phyloP scores from a whole-genome alignment of 2,888 invertebrate species.

The Megamerina dolium region DNA sequence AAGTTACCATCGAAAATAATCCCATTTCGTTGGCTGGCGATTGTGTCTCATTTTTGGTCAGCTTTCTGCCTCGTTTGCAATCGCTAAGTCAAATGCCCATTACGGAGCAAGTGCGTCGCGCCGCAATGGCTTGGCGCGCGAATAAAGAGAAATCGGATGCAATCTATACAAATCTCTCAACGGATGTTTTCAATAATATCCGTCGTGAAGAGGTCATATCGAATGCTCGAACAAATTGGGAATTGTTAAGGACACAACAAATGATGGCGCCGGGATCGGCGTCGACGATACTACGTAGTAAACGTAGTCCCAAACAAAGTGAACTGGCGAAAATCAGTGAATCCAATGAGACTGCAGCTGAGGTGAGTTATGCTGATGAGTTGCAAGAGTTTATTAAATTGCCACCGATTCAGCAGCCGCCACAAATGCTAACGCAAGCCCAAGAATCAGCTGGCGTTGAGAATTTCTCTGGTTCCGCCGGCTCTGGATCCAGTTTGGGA shows the following conservation, averaged over 20 bases:
- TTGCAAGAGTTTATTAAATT: slow-evolving; percentile 38
- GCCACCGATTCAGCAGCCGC: slow-evolving; percentile 36
- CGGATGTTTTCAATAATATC: slow-evolving; percentile 53
- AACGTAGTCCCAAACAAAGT: slow-evolving; percentile 15
- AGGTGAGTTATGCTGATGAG: slow-evolving; percentile 18
- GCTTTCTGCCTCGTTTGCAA: slow-evolving; percentile 68
- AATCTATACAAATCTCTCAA: slow-evolving; percentile 48
- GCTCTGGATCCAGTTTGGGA: slow-evolving; percentile 59
- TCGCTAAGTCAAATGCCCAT: slow-evolving; percentile 73
- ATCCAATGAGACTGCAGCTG: slow-evolving; percentile 28
- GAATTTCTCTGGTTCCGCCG: not conserved
- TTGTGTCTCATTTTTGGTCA: slow-evolving; percentile 74
- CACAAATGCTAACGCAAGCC: slow-evolving; percentile 5
- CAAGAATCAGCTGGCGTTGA: not conserved
- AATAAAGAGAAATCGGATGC: slow-evolving; percentile 66
- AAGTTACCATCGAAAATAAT: slow-evolving; percentile 82
- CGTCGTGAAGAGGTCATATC: slow-evolving; percentile 78
- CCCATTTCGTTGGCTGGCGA: slow-evolving; percentile 75
- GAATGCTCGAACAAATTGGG: slow-evolving; percentile 84
- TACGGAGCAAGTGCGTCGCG: slow-evolving; percentile 69
- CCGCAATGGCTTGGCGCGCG: slow-evolving; percentile 73
- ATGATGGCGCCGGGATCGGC: no score
- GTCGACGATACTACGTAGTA: slow-evolving; percentile 14
- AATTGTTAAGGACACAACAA: slow-evolving; percentile 63
- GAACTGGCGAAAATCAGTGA: slow-evolving; percentile 35